These are phyloP conservation scores for Craniophora ligustri DNA, from an alignment of 2,888 invertebrate species.

Conservation along the genomic window DNA sequence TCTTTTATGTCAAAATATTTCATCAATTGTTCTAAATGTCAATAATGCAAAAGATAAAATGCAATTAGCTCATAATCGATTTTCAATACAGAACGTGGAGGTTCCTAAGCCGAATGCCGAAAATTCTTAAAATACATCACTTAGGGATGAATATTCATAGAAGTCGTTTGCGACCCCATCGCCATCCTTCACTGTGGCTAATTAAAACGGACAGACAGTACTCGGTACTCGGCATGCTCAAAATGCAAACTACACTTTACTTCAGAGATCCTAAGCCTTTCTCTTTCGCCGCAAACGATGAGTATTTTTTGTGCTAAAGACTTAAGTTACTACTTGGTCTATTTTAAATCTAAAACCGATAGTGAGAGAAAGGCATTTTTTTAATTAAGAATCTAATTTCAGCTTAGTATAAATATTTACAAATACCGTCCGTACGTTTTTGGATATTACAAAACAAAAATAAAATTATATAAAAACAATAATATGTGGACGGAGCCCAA, in stretches of 20 bases:
- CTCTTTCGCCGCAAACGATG: not conserved
- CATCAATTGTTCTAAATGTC: no score
- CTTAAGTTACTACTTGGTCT: not conserved
- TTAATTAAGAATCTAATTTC: no score
- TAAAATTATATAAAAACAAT: no score
- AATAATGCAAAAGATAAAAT: no score
- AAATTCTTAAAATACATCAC: constrained; percentile 43
- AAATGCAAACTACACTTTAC: constrained; percentile 35
- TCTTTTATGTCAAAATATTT: no score
- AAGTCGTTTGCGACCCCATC: constrained; percentile 32
- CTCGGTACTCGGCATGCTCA: constrained; percentile 25
- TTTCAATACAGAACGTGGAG: not conserved
- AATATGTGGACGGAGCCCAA: no score
- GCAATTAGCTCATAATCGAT: no score
- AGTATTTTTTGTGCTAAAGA: not conserved
- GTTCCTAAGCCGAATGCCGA: not conserved
- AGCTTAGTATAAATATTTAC: no score
- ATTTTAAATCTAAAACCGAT: not conserved
- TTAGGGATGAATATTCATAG: constrained; percentile 51
- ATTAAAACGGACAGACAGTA: constrained; percentile 40
- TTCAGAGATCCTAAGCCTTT: constrained; percentile 10
- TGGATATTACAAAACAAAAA: no score
- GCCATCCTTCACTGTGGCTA: constrained; percentile 40
- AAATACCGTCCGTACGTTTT: no score
- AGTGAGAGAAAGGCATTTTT: no score